Evolutionary conservation across 2,797 vertebrate genomes (phyloP).

Genomic region (Lutjanus argentimaculatus): DNA sequence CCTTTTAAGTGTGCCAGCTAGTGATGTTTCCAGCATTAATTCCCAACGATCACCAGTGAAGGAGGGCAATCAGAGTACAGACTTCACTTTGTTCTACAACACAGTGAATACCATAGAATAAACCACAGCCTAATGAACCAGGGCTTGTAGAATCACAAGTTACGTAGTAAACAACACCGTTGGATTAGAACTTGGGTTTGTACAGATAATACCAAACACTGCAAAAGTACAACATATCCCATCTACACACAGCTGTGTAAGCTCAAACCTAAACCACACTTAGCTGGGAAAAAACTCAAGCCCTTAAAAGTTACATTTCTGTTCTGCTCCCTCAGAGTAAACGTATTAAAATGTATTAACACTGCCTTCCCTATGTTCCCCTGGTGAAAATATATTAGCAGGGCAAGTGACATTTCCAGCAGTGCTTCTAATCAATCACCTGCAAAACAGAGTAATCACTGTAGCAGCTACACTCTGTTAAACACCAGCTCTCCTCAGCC

Average conservation of each 20-base stretch:
- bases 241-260: constrained; percentile 9
- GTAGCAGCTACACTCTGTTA: constrained; percentile 82
- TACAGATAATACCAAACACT: constrained; percentile 22
- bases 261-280: constrained; percentile 27
- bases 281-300: constrained; percentile 8
- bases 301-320: constrained; percentile 56
- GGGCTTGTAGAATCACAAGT: constrained; percentile 41
- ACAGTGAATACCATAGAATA: constrained; percentile 47
- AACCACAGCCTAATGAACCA: constrained; percentile 55
- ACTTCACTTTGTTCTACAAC: constrained; percentile 71
- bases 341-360: constrained; percentile 78
- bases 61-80: constrained; percentile 64
- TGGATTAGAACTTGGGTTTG: constrained; percentile 34
- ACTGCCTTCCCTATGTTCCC: constrained; percentile 73
- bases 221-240: constrained; percentile 21
- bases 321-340: constrained; percentile 54
- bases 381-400: constrained; percentile 80
- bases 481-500: constrained; percentile 74
- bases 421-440: constrained; percentile 84
- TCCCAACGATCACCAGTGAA: constrained; percentile 69
- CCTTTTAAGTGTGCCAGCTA: constrained; percentile 58
- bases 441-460: constrained; percentile 85
- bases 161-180: constrained; percentile 42
- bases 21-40: constrained; percentile 64
- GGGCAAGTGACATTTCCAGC: constrained; percentile 83